Base-by-base conservation (phyloP, 2,888 invertebrate species). In the Celastrina argiolus region DNA sequence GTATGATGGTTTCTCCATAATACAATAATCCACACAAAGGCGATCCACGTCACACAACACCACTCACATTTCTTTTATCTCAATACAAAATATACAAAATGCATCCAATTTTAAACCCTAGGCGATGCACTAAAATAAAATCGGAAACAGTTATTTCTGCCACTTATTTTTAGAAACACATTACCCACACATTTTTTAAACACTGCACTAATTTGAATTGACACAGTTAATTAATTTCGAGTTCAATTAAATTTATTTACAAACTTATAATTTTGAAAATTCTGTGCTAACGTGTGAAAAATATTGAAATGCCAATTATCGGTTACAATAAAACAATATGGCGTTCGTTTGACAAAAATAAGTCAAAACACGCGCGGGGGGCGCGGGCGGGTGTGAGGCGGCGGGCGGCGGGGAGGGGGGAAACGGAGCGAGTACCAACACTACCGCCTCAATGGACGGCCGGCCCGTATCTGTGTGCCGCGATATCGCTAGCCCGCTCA, bases 1-100 rank as follows among this genome's bases (percentile, higher is more conserved):
- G 75, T 80, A 88, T 26, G 88, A 80, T 41, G 89, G 89, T 76
- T 88, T 90, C 74, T 90, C 90, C 90, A 91, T 89, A 72, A 79
- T 76, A 71, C 72, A 75, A 68, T 63, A 84, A 84, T 83, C 85
- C 58, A 76, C 78, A 81, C 79, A 81, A 80, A 81, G 78, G 78
- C 69, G 70, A 74, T 71, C 71, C 75, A 78, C 73, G 72, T 72
- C 67, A 69, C 41, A 69, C 65, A 67, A 67, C 68, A 70, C 66
- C 61, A 59, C 63, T 71, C 65, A 71, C 70, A 72, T 68, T 70
- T 69, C 68, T 68, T 66, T 65, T 65, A 66, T 68, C 67, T 36
- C 39, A 63, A 69, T 69, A 75, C 12, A 28, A 64, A 72, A 75
- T 78, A 77, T 70, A 66, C 69, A 34, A 45, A 78, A 68, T 82